A percentile compares a stretch with the other conserved stretches of the same genome.
phyloP scores from a whole-genome alignment of 2,113 vertebrate genomes.

The Actinemys pallida region DNA sequence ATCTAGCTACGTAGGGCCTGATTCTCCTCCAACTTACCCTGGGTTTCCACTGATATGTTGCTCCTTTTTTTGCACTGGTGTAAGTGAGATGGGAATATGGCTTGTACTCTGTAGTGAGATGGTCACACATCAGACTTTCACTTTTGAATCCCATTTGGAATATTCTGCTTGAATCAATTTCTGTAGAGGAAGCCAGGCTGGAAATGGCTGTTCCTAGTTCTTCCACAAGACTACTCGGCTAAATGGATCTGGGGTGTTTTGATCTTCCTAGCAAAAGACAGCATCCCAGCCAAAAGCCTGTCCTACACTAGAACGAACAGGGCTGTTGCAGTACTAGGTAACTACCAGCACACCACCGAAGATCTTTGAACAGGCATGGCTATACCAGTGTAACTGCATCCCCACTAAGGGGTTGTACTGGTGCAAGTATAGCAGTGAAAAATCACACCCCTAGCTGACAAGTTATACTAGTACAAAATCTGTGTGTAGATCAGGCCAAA shows the following conservation, averaged over 20 bases:
- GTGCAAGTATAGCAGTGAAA: too few relatives aligned
- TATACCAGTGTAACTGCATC: slow-evolving; percentile 45
- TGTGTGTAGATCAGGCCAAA: too few relatives aligned
- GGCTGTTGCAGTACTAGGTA: slow-evolving; percentile 84
- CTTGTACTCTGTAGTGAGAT: not conserved
- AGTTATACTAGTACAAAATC: too few relatives aligned
- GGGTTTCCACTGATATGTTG: not conserved
- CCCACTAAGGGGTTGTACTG: too few relatives aligned
- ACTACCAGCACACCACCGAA: slow-evolving; percentile 87
- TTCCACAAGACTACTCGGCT: not conserved
- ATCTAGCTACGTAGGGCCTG: too few relatives aligned
- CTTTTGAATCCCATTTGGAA: not conserved
- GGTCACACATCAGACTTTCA: not conserved
- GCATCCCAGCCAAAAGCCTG: slow-evolving; percentile 78
- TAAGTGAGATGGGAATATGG: not conserved
- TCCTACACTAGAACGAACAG: slow-evolving; percentile 85
- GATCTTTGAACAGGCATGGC: slow-evolving; percentile 85
- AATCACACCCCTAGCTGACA: too few relatives aligned
- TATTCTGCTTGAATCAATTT: not conserved
- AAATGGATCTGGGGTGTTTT: not conserved
- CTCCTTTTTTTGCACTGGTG: not conserved
- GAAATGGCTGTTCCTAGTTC: not conserved
- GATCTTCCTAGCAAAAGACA: slow-evolving; percentile 51
- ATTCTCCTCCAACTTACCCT: not conserved
- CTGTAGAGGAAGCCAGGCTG: not conserved